Evolutionary conservation across 2,113 vertebrate species (phyloP).

Genomic region (Chelonoidis abingdonii): DNA sequence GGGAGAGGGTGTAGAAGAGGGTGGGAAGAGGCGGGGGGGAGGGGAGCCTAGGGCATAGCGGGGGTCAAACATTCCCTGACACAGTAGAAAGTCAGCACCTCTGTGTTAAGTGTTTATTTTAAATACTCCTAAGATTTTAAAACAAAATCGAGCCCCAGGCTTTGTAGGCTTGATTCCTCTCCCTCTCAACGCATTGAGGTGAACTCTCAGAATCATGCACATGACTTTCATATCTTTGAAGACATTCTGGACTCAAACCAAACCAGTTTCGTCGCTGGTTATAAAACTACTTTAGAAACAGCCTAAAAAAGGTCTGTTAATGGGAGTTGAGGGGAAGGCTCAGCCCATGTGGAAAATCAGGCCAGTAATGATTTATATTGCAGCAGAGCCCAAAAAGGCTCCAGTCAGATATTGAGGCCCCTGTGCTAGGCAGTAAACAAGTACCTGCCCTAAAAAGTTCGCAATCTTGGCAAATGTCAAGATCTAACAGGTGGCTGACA

Average conservation of each 20-base stretch:
- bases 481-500: background rate
- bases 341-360: background rate
- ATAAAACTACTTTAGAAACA: background rate
- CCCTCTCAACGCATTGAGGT: accelerated
- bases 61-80: too few relatives aligned
- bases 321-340: background rate
- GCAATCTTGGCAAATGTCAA: accelerated
- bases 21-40: too few relatives aligned
- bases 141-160: accelerated
- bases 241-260: background rate
- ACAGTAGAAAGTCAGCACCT: too few relatives aligned
- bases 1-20: too few relatives aligned
- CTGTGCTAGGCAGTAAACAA: accelerated
- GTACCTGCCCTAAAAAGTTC: background rate
- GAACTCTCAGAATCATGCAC: background rate
- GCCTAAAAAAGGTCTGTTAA: background rate
- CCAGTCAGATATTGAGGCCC: background rate
- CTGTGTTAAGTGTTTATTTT: background rate
- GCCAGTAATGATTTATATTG: accelerated
- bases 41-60: too few relatives aligned
- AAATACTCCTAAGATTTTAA: background rate
- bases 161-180: background rate
- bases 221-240: background rate
- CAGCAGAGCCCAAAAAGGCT: accelerated
- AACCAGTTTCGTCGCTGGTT: background rate